Evolutionary conservation across 2,113 vertebrate genomes (phyloP), one percentile per base, ranked within the genome.

Genomic region (Sphaerodactylus townsendi): DNA sequence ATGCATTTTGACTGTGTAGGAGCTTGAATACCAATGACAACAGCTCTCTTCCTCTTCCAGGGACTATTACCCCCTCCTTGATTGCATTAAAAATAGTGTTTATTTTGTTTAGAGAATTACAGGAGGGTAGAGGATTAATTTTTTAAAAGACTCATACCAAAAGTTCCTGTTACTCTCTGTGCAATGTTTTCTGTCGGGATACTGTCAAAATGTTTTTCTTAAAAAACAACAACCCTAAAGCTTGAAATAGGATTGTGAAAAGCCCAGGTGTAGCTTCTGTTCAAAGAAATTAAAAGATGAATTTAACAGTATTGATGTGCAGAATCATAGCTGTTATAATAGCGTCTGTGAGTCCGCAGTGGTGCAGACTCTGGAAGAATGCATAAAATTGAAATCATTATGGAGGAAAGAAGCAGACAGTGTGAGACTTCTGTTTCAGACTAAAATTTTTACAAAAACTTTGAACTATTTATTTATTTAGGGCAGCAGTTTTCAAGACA

Each of bases 21-120:
- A 91, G 89, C 85, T 44, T 85, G 81, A 90, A 93, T 74, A 92
- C 89, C 89, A 89, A 79, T 94, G 92, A 90, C 88, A 93, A 79
- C 46, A 72, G 89, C 91, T 93, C 93, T 93, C 81, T 93, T 94
- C 94, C 91, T 91, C 69, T 92, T 94, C 92, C 93, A 94, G 92
- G 90, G 93, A 87, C 87, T 87, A 93, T 94, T 93, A 91, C 86
- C 91, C 85, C 53, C 68, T 94, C 93, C 93, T 92, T 94, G 92
- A 94, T 94, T 94, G 91, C 90, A 92, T 93, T 93, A 93, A 89
- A 90, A 89, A 87, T 89, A 90, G 86, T 90, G 82, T 93, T 92
- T 90, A 88, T 92, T 94, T 94, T 92, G 56, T 86, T 48, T 88
- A 87, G 86, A 81, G 88, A 91, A 90, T 41, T 9, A 62, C 25